Conservation (phyloP, 2,113 vertebrate species). For the Melanerpes formicivorus region DNA sequence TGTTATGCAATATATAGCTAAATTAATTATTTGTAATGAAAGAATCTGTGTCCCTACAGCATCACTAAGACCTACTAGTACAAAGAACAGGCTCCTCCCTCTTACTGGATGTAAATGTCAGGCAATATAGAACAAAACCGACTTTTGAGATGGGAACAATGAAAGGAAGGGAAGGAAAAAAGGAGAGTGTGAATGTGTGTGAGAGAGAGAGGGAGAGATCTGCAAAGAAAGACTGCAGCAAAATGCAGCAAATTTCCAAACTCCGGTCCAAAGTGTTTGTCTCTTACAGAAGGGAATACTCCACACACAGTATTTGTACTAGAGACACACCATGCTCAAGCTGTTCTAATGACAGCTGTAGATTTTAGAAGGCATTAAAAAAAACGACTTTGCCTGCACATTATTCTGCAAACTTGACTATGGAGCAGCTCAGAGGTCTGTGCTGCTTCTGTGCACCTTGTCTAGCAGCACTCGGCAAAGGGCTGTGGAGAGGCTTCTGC, state of each 20-base stretch:
- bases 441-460: accelerated
- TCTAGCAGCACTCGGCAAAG: neutral
- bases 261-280: constrained; percentile 9
- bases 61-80: constrained; percentile 49
- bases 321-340: neutral
- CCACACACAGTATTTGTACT: neutral
- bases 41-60: constrained; percentile 54
- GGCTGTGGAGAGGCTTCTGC: neutral
- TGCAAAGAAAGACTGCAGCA: constrained; percentile 67
- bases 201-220: constrained; percentile 1
- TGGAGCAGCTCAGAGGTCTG: neutral
- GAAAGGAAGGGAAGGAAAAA: neutral
- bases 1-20: constrained; percentile 77
- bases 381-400: neutral
- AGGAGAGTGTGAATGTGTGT: neutral
- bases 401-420: neutral
- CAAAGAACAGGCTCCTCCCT: constrained; percentile 12
- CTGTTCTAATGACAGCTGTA: neutral
- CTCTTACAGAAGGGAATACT: constrained; percentile 3
- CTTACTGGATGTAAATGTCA: constrained; percentile 40
- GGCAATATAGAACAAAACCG: neutral
- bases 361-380: neutral
- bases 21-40: constrained; percentile 81
- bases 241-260: constrained; percentile 60
- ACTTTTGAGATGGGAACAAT: neutral